phyloP scores from a whole-genome alignment of 2,797 vertebrate genomes.

The Nannoperca australis region DNA sequence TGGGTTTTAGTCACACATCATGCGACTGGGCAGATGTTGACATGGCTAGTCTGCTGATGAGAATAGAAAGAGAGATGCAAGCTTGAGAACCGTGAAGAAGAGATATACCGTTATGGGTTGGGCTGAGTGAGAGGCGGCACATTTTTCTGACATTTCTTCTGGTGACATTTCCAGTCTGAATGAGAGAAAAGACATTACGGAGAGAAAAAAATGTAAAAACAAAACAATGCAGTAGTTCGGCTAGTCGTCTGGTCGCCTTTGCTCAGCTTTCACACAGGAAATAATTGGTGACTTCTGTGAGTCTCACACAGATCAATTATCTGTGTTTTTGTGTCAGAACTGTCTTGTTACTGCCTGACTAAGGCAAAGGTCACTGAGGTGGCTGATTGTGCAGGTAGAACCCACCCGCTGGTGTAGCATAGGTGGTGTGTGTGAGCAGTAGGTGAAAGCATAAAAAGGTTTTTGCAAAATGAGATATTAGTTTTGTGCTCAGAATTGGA shows the following conservation, averaged over 20 bases:
- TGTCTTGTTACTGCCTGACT: conserved; percentile 53
- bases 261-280: conserved; percentile 43
- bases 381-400: conserved; percentile 42
- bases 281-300: conserved; percentile 75
- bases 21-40: conserved; percentile 38
- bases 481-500: not conserved
- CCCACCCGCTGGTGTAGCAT: not conserved
- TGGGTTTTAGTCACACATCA: conserved; percentile 41
- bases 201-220: conserved; percentile 33
- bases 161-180: conserved; percentile 72
- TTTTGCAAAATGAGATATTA: conserved; percentile 11
- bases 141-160: conserved; percentile 67
- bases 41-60: conserved; percentile 15
- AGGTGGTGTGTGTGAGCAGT: conserved; percentile 6
- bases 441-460: conserved; percentile 20
- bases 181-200: conserved; percentile 34
- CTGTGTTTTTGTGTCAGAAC: conserved; percentile 62
- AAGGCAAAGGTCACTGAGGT: conserved; percentile 70
- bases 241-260: conserved; percentile 49
- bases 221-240: conserved; percentile 26
- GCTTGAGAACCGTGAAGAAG: conserved; percentile 18
- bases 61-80: conserved; percentile 36
- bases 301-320: conserved; percentile 59
- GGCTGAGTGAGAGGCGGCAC: conserved; percentile 53
- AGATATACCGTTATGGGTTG: conserved; percentile 35